Evolutionary conservation across 2,797 vertebrate species (phyloP).

Genomic region (Pterois miles): DNA sequence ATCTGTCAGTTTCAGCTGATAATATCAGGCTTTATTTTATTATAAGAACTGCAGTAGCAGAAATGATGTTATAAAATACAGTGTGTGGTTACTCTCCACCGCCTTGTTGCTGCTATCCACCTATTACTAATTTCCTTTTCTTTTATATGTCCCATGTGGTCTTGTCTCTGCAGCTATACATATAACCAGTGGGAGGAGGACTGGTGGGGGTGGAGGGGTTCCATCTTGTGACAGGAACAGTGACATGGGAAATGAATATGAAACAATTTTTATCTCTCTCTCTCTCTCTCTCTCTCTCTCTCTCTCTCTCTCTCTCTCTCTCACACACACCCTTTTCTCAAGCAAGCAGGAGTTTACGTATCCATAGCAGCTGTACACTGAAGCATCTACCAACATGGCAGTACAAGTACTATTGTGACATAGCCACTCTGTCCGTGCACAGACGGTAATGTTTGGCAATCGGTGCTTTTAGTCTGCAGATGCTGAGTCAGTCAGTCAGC

Average conservation of each 20-base stretch:
- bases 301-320: neutral
- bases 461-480: neutral
- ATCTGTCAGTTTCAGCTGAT: neutral
- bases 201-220: neutral
- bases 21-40: neutral
- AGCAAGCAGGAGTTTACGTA: conserved; percentile 16
- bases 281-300: neutral
- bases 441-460: conserved; percentile 2
- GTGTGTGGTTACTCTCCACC: neutral
- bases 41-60: neutral
- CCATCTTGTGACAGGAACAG: conserved; percentile 62
- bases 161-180: conserved; percentile 16
- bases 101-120: neutral
- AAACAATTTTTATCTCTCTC: conserved; percentile 39
- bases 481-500: neutral
- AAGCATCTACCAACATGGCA: conserved; percentile 2
- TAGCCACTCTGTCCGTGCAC: neutral
- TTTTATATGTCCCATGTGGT: conserved; percentile 12
- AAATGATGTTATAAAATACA: neutral
- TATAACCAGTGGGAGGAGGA: conserved; percentile 29
- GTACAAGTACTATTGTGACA: neutral
- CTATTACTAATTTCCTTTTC: conserved; percentile 18
- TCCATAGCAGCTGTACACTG: conserved; percentile 20
- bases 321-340: neutral
- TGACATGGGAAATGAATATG: conserved; percentile 65